Evolutionary conservation across 1,140 invertebrate genomes (phyloP).

Genomic region (Micrasema minimum): DNA sequence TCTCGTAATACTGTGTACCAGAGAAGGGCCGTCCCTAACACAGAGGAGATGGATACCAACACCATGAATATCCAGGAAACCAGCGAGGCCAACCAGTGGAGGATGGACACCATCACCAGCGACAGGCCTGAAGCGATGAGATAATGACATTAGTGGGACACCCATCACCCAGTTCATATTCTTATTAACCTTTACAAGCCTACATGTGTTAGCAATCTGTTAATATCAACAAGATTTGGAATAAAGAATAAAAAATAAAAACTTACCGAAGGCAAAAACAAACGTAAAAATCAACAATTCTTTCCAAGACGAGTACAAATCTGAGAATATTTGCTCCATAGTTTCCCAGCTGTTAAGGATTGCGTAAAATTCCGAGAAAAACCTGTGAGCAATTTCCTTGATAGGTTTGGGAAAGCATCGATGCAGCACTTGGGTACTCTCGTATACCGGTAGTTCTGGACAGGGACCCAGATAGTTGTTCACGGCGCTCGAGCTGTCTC

Average conservation of each 20-base stretch:
- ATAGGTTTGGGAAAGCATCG: conserved; percentile 84
- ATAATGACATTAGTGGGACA: no score
- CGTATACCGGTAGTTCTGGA: conserved; percentile 77
- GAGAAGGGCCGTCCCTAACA: conserved; percentile 80
- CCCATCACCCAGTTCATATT: no score
- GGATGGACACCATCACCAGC: conserved; percentile 82
- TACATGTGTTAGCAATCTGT: no score
- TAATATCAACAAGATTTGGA: no score
- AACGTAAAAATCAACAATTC: conserved; percentile 85
- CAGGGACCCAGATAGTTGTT: conserved; percentile 76
- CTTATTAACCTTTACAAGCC: no score
- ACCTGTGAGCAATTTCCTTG: conserved; percentile 69
- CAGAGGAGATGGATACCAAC: conserved; percentile 77
- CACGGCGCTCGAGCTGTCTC: conserved; percentile 56
- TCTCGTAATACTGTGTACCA: conserved; percentile 91
- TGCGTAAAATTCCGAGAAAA: conserved; percentile 79
- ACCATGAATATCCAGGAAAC: conserved; percentile 90
- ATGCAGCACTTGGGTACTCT: conserved; percentile 83
- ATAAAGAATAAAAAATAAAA: no score
- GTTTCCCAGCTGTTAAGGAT: conserved; percentile 88
- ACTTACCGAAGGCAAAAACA: conserved; percentile 80
- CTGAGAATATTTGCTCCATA: conserved; percentile 86
- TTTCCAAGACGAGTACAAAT: conserved; percentile 88
- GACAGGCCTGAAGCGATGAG: conserved; percentile 76
- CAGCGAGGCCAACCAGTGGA: conserved; percentile 84